These are phyloP conservation scores for Phalacrocorax pelagicus DNA, from an alignment of 2,113 vertebrate species.

Conservation along the genomic window DNA sequence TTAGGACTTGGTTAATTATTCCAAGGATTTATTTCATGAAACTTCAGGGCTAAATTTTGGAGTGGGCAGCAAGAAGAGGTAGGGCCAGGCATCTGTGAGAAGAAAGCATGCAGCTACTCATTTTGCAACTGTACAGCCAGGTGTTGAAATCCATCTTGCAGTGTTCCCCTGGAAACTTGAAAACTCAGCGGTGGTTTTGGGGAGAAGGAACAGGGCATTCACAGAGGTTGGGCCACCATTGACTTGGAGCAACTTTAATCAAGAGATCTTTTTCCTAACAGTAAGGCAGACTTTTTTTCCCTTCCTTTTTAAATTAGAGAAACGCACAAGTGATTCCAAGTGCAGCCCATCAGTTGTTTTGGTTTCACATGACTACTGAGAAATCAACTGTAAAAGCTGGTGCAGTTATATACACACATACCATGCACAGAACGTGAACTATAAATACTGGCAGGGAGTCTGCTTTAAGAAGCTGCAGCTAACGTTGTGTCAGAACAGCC, in stretches of 20 bases:
- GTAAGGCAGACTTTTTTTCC: neutral
- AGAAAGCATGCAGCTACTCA: neutral
- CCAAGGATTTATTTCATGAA: neutral
- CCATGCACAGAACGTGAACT: constrained; percentile 38
- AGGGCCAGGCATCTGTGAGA: neutral
- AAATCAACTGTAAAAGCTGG: constrained; percentile 58
- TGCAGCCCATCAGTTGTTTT: constrained; percentile 50
- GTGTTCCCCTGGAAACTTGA: neutral
- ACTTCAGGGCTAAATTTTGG: neutral
- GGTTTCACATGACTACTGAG: constrained; percentile 66
- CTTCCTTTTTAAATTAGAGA: neutral
- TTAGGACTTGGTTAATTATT: neutral
- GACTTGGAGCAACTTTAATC: neutral
- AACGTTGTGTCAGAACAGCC: constrained; percentile 48
- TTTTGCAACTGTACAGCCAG: neutral
- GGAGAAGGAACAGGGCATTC: neutral
- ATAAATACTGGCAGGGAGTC: constrained; percentile 58
- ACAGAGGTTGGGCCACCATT: neutral
- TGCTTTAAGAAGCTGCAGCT: constrained; percentile 53
- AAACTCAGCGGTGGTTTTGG: neutral
- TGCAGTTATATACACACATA: constrained; percentile 26
- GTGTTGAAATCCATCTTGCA: neutral
- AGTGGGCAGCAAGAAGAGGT: neutral
- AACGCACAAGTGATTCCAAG: constrained; percentile 1
- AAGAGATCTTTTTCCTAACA: neutral